Evolutionary conservation across 2,113 vertebrate genomes (phyloP).

Genomic region (Colaptes auratus): DNA sequence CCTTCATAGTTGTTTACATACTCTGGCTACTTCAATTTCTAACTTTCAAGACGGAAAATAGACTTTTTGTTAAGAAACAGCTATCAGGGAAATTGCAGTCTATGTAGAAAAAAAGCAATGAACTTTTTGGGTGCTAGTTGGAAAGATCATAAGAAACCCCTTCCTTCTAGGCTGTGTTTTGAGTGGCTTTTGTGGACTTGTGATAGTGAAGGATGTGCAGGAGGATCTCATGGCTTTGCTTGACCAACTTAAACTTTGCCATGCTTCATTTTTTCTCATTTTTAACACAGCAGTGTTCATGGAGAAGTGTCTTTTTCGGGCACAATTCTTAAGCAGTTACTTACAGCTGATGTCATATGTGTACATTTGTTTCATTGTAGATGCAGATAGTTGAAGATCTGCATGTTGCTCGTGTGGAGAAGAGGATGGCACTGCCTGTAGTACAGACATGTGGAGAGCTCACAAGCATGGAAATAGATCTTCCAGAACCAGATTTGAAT

Average conservation of each 20-base stretch:
- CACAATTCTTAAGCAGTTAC: not conserved
- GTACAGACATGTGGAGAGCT: constrained; percentile 85
- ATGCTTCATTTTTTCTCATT: not conserved
- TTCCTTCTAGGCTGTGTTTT: not conserved
- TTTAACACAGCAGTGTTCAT: not conserved
- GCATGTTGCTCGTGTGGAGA: constrained; percentile 84
- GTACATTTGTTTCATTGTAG: constrained; percentile 53
- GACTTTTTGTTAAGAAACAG: not conserved
- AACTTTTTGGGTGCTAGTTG: not conserved
- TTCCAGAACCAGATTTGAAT: constrained; percentile 76
- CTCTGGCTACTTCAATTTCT: not conserved
- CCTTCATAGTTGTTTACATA: not conserved
- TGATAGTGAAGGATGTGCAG: not conserved
- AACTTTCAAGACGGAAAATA: not conserved
- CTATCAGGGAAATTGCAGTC: not conserved
- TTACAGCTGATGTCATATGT: not conserved
- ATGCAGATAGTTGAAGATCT: constrained; percentile 87
- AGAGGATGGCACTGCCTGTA: constrained; percentile 77
- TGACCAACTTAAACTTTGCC: not conserved
- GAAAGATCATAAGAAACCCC: not conserved
- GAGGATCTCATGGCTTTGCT: not conserved
- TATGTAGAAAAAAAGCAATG: not conserved
- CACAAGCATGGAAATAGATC: constrained; percentile 90
- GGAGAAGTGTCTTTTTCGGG: accelerated
- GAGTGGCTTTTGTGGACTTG: not conserved